phyloP scores from a whole-genome alignment of 2,797 vertebrate genomes.

The Valencia hispanica region DNA sequence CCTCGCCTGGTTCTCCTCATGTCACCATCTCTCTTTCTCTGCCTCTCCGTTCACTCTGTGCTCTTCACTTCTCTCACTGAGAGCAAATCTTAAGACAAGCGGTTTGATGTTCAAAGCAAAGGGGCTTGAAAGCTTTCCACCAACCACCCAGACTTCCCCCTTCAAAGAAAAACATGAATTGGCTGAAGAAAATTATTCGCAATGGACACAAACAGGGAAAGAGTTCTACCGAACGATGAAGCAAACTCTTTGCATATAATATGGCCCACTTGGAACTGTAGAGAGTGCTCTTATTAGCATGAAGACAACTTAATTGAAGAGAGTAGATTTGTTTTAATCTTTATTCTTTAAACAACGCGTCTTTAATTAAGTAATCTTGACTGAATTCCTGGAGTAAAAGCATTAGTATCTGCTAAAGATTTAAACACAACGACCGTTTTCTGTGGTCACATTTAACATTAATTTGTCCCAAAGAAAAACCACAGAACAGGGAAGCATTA shows the following conservation, averaged over 20 bases:
- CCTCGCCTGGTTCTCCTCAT: conserved; percentile 42
- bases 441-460: neutral
- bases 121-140: conserved; percentile 72
- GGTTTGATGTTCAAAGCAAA: conserved; percentile 76
- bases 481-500: too few species aligned
- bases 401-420: too few species aligned
- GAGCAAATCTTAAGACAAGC: conserved; percentile 74
- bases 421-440: neutral
- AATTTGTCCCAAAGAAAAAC: neutral
- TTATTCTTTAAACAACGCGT: neutral
- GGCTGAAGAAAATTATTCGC: conserved; percentile 68
- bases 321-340: conserved; percentile 48
- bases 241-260: conserved; percentile 54
- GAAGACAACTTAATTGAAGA: conserved; percentile 40
- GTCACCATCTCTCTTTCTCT: conserved; percentile 28
- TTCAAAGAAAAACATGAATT: conserved; percentile 75
- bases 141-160: conserved; percentile 66
- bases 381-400: neutral
- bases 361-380: neutral
- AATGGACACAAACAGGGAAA: conserved; percentile 67
- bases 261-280: conserved; percentile 45
- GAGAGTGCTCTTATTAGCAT: conserved; percentile 49
- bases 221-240: conserved; percentile 46
- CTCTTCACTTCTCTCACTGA: conserved; percentile 59
- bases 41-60: conserved; percentile 17